phyloP scores from a whole-genome alignment of 2,888 invertebrate genomes.

The Drosophila paranaensis region DNA sequence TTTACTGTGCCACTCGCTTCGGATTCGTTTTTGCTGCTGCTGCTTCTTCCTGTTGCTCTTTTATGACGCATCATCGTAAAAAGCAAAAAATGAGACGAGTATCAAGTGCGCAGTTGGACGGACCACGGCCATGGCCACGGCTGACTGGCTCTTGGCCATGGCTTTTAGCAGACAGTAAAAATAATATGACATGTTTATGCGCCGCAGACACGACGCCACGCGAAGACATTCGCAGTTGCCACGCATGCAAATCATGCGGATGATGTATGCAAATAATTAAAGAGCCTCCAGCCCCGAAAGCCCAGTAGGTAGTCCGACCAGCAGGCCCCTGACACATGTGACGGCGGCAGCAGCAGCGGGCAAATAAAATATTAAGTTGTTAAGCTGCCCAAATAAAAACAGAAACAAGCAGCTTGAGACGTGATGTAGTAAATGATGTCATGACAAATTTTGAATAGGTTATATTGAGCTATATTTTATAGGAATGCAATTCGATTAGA shows the following conservation, averaged over 20 bases:
- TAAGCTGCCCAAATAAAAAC: conserved; percentile 53
- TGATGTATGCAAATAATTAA: conserved; percentile 69
- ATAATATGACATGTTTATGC: conserved; percentile 78
- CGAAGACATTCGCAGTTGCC: conserved; percentile 66
- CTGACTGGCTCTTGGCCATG: conserved; percentile 40
- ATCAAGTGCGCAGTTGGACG: conserved; percentile 55
- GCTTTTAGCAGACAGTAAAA: conserved; percentile 73
- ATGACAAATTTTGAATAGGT: background rate
- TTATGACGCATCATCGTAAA: conserved; percentile 69
- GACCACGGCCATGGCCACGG: conserved; percentile 17
- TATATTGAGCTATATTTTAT: background rate
- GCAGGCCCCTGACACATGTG: conserved; percentile 62
- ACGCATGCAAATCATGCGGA: conserved; percentile 71
- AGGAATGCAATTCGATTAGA: too few species aligned
- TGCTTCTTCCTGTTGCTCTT: conserved; percentile 32
- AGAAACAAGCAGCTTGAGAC: conserved; percentile 10
- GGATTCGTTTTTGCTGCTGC: background rate
- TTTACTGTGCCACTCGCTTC: conserved; percentile 28
- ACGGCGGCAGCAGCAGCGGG: conserved; percentile 32
- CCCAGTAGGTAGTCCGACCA: conserved; percentile 28
- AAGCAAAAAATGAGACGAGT: conserved; percentile 34
- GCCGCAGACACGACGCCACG: conserved; percentile 54
- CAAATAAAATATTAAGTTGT: conserved; percentile 75
- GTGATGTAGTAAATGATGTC: background rate
- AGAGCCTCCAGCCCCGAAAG: conserved; percentile 32